Percentiles rank a stretch among this genome's conserved stretches.
These are phyloP conservation scores for Cosmorhoe ocellata DNA, from an alignment of 2,888 invertebrate genomes.

Conservation along the genomic window DNA sequence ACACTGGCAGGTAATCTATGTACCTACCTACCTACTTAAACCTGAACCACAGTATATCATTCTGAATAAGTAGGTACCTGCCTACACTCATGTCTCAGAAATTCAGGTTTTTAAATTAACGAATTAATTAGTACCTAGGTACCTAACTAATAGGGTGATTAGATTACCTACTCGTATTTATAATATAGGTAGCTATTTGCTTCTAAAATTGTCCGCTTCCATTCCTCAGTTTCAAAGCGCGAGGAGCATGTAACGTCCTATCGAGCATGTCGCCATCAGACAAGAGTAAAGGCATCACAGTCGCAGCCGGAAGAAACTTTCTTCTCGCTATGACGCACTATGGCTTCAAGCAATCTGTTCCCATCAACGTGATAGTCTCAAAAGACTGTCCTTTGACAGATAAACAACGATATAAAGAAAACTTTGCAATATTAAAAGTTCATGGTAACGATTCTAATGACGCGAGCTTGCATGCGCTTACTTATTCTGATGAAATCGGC, in stretches of 20 bases:
- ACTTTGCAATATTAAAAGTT: slow-evolving; percentile 52
- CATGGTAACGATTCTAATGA: slow-evolving; percentile 49
- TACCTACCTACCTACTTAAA: neutral
- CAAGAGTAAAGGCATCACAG: slow-evolving; percentile 49
- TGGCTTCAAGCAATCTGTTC: slow-evolving; percentile 50
- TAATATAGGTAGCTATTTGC: too few relatives aligned
- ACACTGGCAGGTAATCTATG: slow-evolving; percentile 86
- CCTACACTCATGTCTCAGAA: too few relatives aligned
- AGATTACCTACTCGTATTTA: too few relatives aligned
- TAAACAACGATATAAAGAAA: slow-evolving; percentile 48
- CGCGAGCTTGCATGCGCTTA: slow-evolving; percentile 50
- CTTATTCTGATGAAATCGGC: slow-evolving; percentile 49
- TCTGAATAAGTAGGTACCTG: too few relatives aligned
- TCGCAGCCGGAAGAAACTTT: slow-evolving; percentile 54
- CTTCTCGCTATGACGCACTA: slow-evolving; percentile 52
- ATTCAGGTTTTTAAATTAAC: too few relatives aligned
- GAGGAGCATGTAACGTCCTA: slow-evolving; percentile 52
- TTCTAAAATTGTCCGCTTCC: neutral
- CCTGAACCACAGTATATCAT: too few relatives aligned
- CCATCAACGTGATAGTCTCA: slow-evolving; percentile 51
- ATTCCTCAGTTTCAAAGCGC: slow-evolving; percentile 51
- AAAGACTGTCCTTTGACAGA: slow-evolving; percentile 50
- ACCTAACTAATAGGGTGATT: too few relatives aligned
- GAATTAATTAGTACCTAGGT: too few relatives aligned
- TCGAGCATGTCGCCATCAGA: slow-evolving; percentile 42